Percentiles rank a stretch among this genome's conserved stretches.
Conservation (phyloP, 2,113 vertebrate genomes). For the Entelurus aequoreus region DNA sequence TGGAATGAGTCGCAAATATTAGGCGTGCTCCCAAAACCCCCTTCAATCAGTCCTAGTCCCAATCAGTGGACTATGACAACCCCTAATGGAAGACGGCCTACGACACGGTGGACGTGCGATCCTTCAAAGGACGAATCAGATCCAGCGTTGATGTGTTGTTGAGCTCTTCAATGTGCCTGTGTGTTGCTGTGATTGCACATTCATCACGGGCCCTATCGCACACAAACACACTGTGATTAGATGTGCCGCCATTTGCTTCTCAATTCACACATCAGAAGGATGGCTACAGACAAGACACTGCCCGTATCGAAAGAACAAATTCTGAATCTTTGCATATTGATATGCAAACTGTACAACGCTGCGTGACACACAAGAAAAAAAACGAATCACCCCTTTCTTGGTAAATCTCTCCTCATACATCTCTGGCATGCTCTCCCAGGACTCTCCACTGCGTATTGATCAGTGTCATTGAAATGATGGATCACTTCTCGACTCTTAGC, state of each 20-base stretch:
- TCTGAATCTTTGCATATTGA: slow-evolving; percentile 5
- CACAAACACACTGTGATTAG: slow-evolving; percentile 7
- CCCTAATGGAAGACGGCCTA: no score
- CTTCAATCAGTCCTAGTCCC: no score
- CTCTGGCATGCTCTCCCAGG: slow-evolving; percentile 45
- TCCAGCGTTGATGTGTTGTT: slow-evolving; percentile 4
- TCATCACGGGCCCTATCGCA: slow-evolving; percentile 13
- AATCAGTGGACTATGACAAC: no score
- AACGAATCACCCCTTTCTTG: slow-evolving; percentile 59
- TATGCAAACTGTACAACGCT: neutral
- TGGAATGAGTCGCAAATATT: no score
- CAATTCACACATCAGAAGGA: slow-evolving; percentile 6
- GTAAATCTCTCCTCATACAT: slow-evolving; percentile 55
- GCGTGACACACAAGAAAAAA: slow-evolving; percentile 8
- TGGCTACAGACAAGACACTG: neutral
- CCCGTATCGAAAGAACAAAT: slow-evolving; percentile 1
- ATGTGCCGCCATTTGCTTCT: slow-evolving; percentile 9
- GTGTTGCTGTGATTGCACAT: slow-evolving; percentile 2
- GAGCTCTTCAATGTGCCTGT: neutral
- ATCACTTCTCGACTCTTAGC: slow-evolving; percentile 54
- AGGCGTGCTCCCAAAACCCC: no score
- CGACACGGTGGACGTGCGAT: no score
- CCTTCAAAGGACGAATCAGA: neutral
- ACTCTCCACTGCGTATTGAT: slow-evolving; percentile 56
- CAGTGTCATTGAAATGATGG: slow-evolving; percentile 65